Evolutionary conservation across 2,113 vertebrate species (phyloP).

Genomic region (Raja brachyura): DNA sequence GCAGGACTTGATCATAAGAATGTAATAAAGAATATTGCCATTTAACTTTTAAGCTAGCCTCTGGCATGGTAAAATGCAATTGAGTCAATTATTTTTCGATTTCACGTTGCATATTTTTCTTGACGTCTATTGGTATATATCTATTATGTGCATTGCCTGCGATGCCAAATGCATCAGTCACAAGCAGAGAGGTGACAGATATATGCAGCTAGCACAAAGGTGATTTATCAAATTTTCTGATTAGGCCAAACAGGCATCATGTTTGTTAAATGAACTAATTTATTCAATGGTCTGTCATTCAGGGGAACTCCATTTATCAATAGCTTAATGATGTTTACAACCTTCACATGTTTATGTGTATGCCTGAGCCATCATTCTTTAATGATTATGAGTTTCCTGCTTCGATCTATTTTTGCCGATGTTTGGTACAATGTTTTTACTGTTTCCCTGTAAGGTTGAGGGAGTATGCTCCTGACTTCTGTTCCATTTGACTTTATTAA

Average conservation of each 20-base stretch:
- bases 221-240: background rate
- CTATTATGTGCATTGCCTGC: background rate
- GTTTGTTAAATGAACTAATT: conserved; percentile 21
- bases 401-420: background rate
- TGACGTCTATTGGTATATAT: background rate
- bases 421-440: background rate
- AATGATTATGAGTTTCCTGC: background rate
- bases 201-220: background rate
- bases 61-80: background rate
- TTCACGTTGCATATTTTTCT: background rate
- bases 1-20: background rate
- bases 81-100: background rate
- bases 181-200: background rate
- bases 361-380: background rate
- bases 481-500: background rate
- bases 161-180: background rate
- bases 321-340: background rate
- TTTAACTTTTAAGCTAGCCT: background rate
- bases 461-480: background rate
- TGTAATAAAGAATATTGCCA: background rate
- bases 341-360: background rate
- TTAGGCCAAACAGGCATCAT: conserved; percentile 1
- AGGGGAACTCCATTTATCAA: background rate
- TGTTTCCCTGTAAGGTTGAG: background rate
- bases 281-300: conserved; percentile 4